Conservation (phyloP, 2,797 vertebrate genomes). For the Hylomyscus alleni region DNA sequence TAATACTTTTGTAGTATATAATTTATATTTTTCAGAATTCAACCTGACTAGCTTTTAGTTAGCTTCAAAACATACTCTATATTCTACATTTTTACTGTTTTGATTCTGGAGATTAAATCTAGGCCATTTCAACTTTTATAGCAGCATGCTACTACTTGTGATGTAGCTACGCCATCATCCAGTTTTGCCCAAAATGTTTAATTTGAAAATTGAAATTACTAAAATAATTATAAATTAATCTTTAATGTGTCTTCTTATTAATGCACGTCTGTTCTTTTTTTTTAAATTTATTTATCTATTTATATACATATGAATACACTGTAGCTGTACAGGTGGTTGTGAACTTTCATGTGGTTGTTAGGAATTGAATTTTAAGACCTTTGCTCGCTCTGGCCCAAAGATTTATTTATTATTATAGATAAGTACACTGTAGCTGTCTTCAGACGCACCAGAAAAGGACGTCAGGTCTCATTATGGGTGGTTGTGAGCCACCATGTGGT, state of each 20-base stretch:
- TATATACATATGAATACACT: no score
- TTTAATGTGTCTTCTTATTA: slow-evolving; percentile 19
- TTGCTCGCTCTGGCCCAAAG: no score
- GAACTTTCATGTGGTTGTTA: no score
- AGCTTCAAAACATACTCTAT: slow-evolving; percentile 47
- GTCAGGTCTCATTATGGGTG: no score
- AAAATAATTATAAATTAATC: slow-evolving; percentile 36
- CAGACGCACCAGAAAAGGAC: no score
- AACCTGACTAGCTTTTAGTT: slow-evolving; percentile 22
- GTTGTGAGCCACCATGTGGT: no score
- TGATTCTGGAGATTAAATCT: background rate
- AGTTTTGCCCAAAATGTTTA: slow-evolving; percentile 55
- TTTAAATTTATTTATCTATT: no score
- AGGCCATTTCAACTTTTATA: slow-evolving; percentile 38
- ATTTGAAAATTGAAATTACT: slow-evolving; percentile 67
- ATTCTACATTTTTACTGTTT: background rate
- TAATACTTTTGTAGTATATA: slow-evolving; percentile 28
- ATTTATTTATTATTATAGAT: no score
- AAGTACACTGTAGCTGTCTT: no score
- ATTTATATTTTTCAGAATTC: slow-evolving; percentile 49
- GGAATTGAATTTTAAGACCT: no score
- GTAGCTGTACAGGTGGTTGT: no score
- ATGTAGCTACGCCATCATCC: slow-evolving; percentile 11
- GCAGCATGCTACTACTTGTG: slow-evolving; percentile 28
- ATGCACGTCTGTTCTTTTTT: background rate